Conservation (phyloP, 2,113 vertebrate genomes). For the Poeciliopsis prolifica region DNA sequence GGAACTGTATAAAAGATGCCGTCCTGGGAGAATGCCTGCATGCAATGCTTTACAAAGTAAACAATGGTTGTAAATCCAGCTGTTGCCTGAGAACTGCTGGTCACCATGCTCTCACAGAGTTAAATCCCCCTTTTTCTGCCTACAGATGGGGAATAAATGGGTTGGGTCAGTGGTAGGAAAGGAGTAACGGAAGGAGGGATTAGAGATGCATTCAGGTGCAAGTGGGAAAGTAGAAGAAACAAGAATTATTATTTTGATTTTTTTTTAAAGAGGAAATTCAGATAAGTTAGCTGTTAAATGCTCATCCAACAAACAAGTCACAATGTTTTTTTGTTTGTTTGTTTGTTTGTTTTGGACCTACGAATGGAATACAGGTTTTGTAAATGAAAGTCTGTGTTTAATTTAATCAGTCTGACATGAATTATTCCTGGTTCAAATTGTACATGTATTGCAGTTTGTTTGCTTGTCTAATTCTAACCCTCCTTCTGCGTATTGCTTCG, state of each 20-base stretch:
- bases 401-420: no score
- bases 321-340: no score
- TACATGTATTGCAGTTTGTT: no score
- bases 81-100: slow-evolving; percentile 58
- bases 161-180: slow-evolving; percentile 29
- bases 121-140: slow-evolving; percentile 60
- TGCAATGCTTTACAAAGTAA: slow-evolving; percentile 44
- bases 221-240: slow-evolving; percentile 24
- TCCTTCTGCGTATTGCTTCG: no score
- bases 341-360: no score
- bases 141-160: slow-evolving; percentile 25
- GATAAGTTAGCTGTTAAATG: no score
- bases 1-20: background rate
- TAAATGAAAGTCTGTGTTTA: no score
- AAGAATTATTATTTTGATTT: background rate
- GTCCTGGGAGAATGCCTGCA: slow-evolving; percentile 1
- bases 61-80: slow-evolving; percentile 58
- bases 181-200: slow-evolving; percentile 2
- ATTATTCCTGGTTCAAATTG: no score
- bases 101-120: slow-evolving; percentile 57
- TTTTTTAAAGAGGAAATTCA: background rate
- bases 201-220: slow-evolving; percentile 48
- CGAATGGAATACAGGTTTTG: no score
- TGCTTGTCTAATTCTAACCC: no score
- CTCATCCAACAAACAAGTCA: no score